Evolutionary conservation across 2,797 vertebrate genomes (phyloP), one percentile per base, ranked within the genome.

Genomic region (Ptychobarbus kaznakovi): DNA sequence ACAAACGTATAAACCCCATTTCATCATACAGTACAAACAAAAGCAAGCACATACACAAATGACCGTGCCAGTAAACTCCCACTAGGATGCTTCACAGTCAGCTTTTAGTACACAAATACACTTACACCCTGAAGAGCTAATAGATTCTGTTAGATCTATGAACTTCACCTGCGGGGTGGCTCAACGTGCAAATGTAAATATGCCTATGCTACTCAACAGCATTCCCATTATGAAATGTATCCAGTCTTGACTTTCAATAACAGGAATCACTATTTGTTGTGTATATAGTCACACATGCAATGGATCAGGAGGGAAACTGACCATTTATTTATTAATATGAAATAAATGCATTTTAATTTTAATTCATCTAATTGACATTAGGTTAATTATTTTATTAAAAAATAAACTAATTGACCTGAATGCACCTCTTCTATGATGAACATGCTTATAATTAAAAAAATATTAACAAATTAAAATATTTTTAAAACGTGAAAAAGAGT

Each of bases 31-130:
- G 51, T 51, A 70, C 66, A 72, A 82, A 69, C 25, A 35, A 38
- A 63, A 70, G 87, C 61, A 81, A 84, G 46, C 40, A 53, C 75
- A 86, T 38, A 89, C 86, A 81, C 78, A 79, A 75, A 68, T 81
- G 46, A 73, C 25, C 65, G 13, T 16, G 4, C 53, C 49, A 46
- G 44, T 13, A 51, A 25, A 80, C 40, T 80, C 46, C 73, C 72
- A 6, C 20, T 65, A 32, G 74, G 61, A 42, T 5, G 35, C 53
- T 79, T 76, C 63, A 72, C 80, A 81, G 42, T 49, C 44, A 35
- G 49, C 44, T 75, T 81, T 49, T 69, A 76, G 53, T 28, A 70
- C 61, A 46, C 69, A 63, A 42, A 75, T 42, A 87, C 80, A 80
- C 25, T 3, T 35, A 73, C 74, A 80, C 74, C 44, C 51, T 35